phyloP scores from a whole-genome alignment of 2,797 vertebrate genomes.

The Tamandua tetradactyla region DNA sequence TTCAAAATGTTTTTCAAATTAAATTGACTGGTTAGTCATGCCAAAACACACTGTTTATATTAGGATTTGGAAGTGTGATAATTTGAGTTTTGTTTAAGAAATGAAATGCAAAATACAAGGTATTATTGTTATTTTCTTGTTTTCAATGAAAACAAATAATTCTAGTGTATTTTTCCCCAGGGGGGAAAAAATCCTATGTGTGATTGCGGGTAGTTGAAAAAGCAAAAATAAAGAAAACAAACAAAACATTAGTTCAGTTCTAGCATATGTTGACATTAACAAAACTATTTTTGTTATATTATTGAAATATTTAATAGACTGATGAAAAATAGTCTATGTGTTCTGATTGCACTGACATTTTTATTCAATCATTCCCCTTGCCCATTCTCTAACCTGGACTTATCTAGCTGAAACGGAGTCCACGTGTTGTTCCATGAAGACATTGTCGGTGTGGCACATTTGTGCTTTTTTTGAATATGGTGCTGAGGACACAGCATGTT shows the following conservation, averaged over 20 bases:
- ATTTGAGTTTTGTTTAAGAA: slow-evolving; percentile 45
- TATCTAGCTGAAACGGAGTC: neutral
- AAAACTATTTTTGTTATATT: slow-evolving; percentile 69
- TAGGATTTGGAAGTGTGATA: slow-evolving; percentile 34
- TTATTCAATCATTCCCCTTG: slow-evolving; percentile 38
- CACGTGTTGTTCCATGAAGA: neutral
- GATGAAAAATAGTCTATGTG: slow-evolving; percentile 50
- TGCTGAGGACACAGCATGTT: neutral
- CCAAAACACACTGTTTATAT: neutral
- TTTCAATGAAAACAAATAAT: slow-evolving; percentile 65
- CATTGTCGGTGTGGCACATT: neutral
- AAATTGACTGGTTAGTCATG: neutral
- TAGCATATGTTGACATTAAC: slow-evolving; percentile 70
- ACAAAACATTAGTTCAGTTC: slow-evolving; percentile 66
- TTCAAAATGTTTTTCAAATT: neutral
- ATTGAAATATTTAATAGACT: slow-evolving; percentile 69
- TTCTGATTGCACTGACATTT: slow-evolving; percentile 47
- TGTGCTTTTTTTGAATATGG: neutral
- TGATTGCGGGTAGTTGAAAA: slow-evolving; percentile 61
- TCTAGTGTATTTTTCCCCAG: slow-evolving; percentile 16
- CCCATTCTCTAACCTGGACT: neutral
- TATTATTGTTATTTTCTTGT: slow-evolving; percentile 56
- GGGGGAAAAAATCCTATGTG: slow-evolving; percentile 53
- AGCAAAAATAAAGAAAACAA: slow-evolving; percentile 71
- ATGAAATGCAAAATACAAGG: slow-evolving; percentile 7